Base-by-base conservation (phyloP, 1,140 invertebrate genomes). In the Neodiprion virginianus region DNA sequence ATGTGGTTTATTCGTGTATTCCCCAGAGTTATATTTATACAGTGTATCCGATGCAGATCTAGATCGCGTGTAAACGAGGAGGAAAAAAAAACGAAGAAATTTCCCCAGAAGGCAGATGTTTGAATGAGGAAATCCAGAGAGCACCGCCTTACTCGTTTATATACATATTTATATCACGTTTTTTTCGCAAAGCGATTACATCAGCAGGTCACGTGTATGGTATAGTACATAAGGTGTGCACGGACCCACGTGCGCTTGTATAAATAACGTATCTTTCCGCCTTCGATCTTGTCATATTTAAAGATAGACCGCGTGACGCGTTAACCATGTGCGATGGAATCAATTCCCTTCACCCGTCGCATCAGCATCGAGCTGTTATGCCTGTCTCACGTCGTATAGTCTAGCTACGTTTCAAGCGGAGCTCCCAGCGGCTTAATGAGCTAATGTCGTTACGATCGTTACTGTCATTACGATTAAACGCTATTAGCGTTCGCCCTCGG, bases 391-490 rank as follows among this genome's bases (percentile, higher is more conserved):
- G 53, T 61, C 53, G 53, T 40, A 40, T 40, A 40, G 28, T 40
- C 5, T 40, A 40, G 28, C 28, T 40, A 40, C 28, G 53, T 61
- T 14, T 17, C 53, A 17, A 61, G 53, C 53, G 53, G n/a, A 14
- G 7, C 53, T 40, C 28, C 28, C 28, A 40, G 8, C 53, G n/a
- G 11, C 53, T 12, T 61, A 17, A 61, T 61, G 53, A 61, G 11
- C n/a, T 61, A 61, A 61, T 61, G 53, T 61, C 53, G 53, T 61
- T 61, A 61, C 53, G 53, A 61, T 17, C 53, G 53, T 61, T 61
- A 17, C 53, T 61, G n/a, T 61, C n/a, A 17, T 61, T 8, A 61
- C 4, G 8, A 61, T 61, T 61, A 17, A 61, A 61, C 53, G 53
- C 53, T 61, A 61, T 61, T 61, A 8, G 53, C 53, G 53, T 61